Conservation (phyloP, 2,888 invertebrate genomes). For the Pammene fasciana region DNA sequence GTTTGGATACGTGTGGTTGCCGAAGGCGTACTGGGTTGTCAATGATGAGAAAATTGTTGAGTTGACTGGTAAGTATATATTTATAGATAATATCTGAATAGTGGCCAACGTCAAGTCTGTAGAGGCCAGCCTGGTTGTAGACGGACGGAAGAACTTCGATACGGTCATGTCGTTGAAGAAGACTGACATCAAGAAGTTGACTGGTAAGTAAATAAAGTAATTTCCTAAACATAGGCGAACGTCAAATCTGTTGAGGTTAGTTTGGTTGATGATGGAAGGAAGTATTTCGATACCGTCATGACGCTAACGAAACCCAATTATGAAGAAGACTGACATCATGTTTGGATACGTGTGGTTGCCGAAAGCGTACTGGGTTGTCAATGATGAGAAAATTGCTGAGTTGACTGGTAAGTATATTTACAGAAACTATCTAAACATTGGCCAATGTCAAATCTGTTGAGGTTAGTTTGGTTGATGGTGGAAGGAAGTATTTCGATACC, state of each 20-base stretch:
- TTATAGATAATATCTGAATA: no score
- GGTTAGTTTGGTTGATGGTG: constrained; percentile 88
- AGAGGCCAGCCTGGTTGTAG: constrained; percentile 88
- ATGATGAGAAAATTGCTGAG: constrained; percentile 88
- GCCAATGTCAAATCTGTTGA: constrained; percentile 87
- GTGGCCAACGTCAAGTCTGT: constrained; percentile 85
- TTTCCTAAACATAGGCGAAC: no score
- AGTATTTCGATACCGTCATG: constrained; percentile 86
- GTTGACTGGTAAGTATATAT: constrained; percentile 83
- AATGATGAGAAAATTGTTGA: constrained; percentile 89
- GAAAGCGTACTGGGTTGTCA: constrained; percentile 87
- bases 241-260: constrained; percentile 88
- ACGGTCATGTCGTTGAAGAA: constrained; percentile 84
- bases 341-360: constrained; percentile 89
- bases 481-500: constrained; percentile 87
- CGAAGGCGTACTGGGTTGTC: constrained; percentile 87
- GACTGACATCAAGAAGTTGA: constrained; percentile 81
- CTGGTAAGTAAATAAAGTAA: no score
- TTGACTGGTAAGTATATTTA: constrained; percentile 82
- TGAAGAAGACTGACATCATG: constrained; percentile 80
- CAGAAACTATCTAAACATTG: no score
- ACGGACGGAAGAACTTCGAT: constrained; percentile 88
- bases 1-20: constrained; percentile 88
- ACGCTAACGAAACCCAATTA: no score
- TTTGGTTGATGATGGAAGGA: constrained; percentile 88